Evolutionary conservation across 2,797 vertebrate species (phyloP), one percentile per base, ranked within the genome.

Genomic region (Oryzias dopingdopingensis): DNA sequence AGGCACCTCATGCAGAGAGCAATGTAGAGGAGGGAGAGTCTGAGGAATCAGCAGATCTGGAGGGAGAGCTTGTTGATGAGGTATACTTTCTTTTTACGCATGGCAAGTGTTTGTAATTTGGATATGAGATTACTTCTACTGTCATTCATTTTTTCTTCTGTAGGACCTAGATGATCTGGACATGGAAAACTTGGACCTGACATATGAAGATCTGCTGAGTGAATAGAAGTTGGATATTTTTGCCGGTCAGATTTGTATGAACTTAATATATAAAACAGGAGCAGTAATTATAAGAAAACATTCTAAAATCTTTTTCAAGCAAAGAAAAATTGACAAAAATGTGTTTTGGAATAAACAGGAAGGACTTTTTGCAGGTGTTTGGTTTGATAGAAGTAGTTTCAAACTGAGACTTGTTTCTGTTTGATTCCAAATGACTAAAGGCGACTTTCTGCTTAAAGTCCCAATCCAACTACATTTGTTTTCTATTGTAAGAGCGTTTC

Each of bases 181-280:
- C 70, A 82, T 98, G 65, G 95, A 98, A 89, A 95, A 92, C 83
- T 89, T 96, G 80, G 96, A 99, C 59, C 85, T 97, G 79, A 86
- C 93, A 72, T 94, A 96, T 55, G 96, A 98, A 42, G 96, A 97
- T 42, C 95, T 96, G 78, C 82, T 94, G 80, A 92, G 90, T 59
- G 92, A 97, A 45, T 95, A 89, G 26, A 37, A 42, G 49, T 12
- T 15, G 1, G 41, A 43, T 42, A 13, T 42, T 53, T 23, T 24
- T 13, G 16, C 4, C 0, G 20, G 20, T 22, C 20, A 22, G 20
- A 22, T 22, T 22, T 3, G 20, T 22, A 22, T 22, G 20, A 22
- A 22, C 20, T 22, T 22, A 2, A 22, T 22, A 22, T 22, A 22
- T 22, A 22, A 22, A 22, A 22, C 2, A 22, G 20, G 20, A 22